Evolutionary conservation across 2,797 vertebrate species (phyloP), one percentile per base, ranked within the genome.

Genomic region (Malurus splendens): DNA sequence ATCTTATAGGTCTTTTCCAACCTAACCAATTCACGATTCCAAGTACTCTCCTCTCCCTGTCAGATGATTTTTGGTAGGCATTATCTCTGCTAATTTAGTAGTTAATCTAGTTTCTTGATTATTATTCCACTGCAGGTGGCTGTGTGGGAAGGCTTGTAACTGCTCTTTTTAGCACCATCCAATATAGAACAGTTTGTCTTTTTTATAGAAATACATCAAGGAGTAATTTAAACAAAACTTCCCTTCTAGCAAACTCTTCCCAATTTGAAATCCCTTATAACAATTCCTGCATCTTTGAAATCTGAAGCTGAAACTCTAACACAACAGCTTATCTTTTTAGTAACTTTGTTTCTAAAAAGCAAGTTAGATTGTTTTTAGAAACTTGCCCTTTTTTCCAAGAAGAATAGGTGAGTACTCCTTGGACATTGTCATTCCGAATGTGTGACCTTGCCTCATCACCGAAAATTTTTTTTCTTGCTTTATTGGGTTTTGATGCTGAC

Each of bases 151-250:
- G 94, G 70, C 77, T 68, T 72, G 44, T 54, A 90, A 83, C 87
- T 94, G 92, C 92, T 94, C 86, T 75, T 93, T 94, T 94, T 94
- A 95, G 89, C 88, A 74, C 75, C 54, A 78, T 61, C 75, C 6
- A 0, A 54, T 90, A 20, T 50, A 62, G 85, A 87, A 82, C 16
- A 8, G 68, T 87, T 94, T 65, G 72, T 86, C 67, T 86, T 86
- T 93, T 90, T 91, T 72, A 89, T 67, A 84, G 78, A 91, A 92
- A 65, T 89, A 78, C 38, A 86, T 73, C 50, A 93, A 90, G 71
- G 51, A 68, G 30, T 44, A 67, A 84, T 82, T 92, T 71, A 91
- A 90, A 92, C 71, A 82, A 85, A 94, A 84, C 33, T 80, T 86
- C 50, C 60, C 44, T 78, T 82, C 51, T 75, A 80, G 75, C 38